A percentile compares a stretch with the other conserved stretches of the same genome.
Conservation (phyloP, 2,797 vertebrate genomes). For the Triplophysa yarkandensis region DNA sequence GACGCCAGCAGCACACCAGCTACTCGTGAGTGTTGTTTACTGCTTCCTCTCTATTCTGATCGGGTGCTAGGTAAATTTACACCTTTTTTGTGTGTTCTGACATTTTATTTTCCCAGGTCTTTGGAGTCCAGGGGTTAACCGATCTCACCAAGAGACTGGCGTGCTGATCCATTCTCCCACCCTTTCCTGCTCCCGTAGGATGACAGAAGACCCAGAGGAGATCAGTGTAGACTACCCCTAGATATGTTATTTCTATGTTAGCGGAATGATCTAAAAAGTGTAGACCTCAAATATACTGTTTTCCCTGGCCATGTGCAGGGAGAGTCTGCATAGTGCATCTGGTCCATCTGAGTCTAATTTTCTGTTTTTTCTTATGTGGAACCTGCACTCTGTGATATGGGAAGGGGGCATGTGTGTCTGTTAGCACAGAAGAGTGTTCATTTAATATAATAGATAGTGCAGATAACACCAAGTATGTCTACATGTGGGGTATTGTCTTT, state of each 20-base stretch:
- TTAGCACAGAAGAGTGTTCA: slow-evolving; percentile 16
- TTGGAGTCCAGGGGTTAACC: slow-evolving; percentile 85
- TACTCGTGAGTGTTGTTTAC: slow-evolving; percentile 80
- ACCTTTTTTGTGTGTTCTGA: not conserved
- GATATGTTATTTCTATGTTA: slow-evolving; percentile 63
- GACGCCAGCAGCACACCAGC: slow-evolving; percentile 90
- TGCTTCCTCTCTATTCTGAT: slow-evolving; percentile 16
- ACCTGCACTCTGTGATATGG: slow-evolving; percentile 19
- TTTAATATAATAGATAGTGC: slow-evolving; percentile 5
- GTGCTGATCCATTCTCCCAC: slow-evolving; percentile 55
- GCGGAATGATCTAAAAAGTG: slow-evolving; percentile 58
- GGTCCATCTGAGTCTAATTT: slow-evolving; percentile 34
- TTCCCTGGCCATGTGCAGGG: slow-evolving; percentile 32
- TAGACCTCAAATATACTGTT: slow-evolving; percentile 54
- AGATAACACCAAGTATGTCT: slow-evolving; percentile 9
- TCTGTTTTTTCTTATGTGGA: slow-evolving; percentile 30
- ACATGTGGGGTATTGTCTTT: slow-evolving; percentile 24
- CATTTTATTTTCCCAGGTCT: slow-evolving; percentile 72
- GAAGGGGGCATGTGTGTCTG: slow-evolving; percentile 9
- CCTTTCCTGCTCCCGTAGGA: slow-evolving; percentile 61
- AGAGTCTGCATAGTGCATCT: slow-evolving; percentile 37
- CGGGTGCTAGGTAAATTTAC: not conserved
- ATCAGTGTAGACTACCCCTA: slow-evolving; percentile 68
- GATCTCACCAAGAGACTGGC: slow-evolving; percentile 44
- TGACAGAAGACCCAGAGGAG: slow-evolving; percentile 61